phyloP scores from a whole-genome alignment of 2,113 vertebrate species.

The Piprites chloris region DNA sequence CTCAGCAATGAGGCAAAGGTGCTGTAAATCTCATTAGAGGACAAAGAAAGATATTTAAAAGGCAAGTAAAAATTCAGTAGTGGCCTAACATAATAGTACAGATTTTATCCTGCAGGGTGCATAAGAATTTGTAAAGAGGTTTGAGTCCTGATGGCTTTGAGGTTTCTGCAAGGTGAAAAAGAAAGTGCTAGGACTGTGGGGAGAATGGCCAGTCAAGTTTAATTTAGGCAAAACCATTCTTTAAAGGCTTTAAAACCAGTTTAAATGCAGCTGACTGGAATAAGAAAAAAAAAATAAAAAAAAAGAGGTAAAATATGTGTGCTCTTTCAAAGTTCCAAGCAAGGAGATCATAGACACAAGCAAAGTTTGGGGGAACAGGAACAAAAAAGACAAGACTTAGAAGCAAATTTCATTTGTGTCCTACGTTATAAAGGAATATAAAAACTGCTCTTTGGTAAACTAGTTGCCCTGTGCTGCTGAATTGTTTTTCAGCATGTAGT shows the following conservation, averaged over 20 bases:
- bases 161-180: neutral
- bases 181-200: neutral
- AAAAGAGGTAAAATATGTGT: neutral
- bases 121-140: neutral
- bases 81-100: neutral
- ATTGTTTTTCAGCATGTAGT: neutral
- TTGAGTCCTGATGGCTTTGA: neutral
- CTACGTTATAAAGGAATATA: neutral
- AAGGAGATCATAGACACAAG: neutral
- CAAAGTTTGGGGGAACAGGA: neutral
- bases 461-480: neutral
- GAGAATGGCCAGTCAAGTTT: neutral
- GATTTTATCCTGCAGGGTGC: fast-evolving
- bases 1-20: neutral
- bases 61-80: neutral
- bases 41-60: neutral
- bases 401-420: neutral
- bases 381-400: neutral
- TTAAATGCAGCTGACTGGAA: neutral
- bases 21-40: neutral
- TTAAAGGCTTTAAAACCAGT: neutral
- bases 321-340: neutral
- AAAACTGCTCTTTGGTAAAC: neutral
- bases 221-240: neutral
- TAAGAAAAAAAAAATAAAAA: too few relatives aligned